Percentiles rank a stretch among this genome's conserved stretches.
Conservation (phyloP, 2,888 invertebrate genomes). For the Hetaerina titia region DNA sequence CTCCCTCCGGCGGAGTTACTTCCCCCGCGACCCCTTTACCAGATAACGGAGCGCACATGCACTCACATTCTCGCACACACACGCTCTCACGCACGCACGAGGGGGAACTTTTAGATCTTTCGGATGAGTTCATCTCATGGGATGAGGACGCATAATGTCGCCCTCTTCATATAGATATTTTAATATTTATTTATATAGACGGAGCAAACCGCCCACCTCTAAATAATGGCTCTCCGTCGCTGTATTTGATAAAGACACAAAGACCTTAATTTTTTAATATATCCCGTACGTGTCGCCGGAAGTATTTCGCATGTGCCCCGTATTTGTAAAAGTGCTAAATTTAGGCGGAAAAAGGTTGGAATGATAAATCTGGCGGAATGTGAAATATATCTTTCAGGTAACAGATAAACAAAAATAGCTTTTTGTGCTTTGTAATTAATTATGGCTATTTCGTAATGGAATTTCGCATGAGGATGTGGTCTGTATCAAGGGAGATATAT, state of each 20-base stretch:
- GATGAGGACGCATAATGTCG: background rate
- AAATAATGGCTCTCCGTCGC: background rate
- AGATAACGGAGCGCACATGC: background rate
- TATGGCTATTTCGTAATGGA: background rate
- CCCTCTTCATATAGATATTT: background rate
- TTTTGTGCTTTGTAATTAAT: slow-evolving; percentile 13
- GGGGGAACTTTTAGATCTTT: background rate
- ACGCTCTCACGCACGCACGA: background rate
- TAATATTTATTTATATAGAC: background rate
- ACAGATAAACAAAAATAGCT: background rate
- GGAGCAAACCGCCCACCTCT: background rate
- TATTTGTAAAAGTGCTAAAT: background rate
- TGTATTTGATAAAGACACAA: background rate
- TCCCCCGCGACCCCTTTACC: background rate
- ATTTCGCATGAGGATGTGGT: background rate
- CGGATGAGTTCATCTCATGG: background rate
- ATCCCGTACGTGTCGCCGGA: background rate
- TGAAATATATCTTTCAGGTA: background rate
- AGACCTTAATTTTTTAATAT: background rate
- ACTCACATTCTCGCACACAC: background rate
- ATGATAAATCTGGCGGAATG: background rate
- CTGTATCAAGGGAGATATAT: background rate
- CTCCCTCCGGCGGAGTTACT: background rate
- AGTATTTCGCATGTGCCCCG: background rate
- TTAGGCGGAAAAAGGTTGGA: background rate